Evolutionary conservation across 2,888 invertebrate species (phyloP), one percentile per base, ranked within the genome.

Genomic region (Prostheceraeus crozeri): DNA sequence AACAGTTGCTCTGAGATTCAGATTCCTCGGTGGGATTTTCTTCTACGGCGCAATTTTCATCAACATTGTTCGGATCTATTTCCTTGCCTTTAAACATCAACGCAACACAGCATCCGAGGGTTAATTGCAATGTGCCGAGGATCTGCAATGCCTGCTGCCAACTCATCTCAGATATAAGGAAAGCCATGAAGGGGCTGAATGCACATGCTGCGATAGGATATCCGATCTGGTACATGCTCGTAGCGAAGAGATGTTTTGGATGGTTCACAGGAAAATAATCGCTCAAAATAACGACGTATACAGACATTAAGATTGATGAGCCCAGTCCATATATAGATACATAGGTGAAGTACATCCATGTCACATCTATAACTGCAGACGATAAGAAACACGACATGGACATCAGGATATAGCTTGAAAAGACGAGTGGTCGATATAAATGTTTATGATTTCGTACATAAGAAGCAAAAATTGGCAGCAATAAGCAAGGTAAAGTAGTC

Each of bases 201-300:
- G 55, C 16, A 19, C 23, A 3, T 10, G 57, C 21, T 2, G 57
- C 57, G n/a, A 48, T 1, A 10, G 57, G 57, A 51, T 57, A 57
- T 2, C 57, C 57, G 11, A 57, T 52, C 23, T 57, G 57, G 4
- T 28, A 57, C 11, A 55, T 3, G 23, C 52, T 55, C 2, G 57
- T 57, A 2, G 57, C 57, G 23, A 57, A 14, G 10, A 57, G 54
- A 16, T 55, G 54, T 14, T n/a, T 56, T 56, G 14, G 25, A 19
- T 57, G 57, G 14, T 27, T 31, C 1, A 19, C 10, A 1, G 54
- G 57, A 59, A 57, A 57, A 11, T 57, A 57, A 14, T 57, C 57
- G 10, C 27, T 54, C 8, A 45, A 2, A 3, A 14, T n/a, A 30
- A 48, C 27, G 21, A 57, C 19, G 8, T 25, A 25, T 2, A 57